A percentile compares a stretch with the other conserved stretches of the same genome.
These are phyloP conservation scores for Hemaris fuciformis DNA, from an alignment of 2,888 invertebrate species.

Conservation along the genomic window DNA sequence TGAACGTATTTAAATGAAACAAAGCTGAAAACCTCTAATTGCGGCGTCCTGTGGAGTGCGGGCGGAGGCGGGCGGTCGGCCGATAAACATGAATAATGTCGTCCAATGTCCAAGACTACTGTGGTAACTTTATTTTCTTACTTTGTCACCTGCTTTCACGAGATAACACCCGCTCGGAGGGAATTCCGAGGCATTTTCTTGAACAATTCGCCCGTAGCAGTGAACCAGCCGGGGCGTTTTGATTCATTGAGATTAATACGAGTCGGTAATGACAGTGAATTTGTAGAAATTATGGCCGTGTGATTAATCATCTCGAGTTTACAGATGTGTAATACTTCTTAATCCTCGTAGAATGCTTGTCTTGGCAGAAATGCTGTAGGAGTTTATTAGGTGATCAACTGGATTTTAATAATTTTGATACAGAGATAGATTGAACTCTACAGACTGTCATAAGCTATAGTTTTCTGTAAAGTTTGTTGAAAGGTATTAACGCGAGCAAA, in stretches of 20 bases:
- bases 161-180: conserved; percentile 51
- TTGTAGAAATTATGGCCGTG: conserved; percentile 28
- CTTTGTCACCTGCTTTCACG: conserved; percentile 63
- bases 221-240: conserved; percentile 33
- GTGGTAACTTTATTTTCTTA: conserved; percentile 43
- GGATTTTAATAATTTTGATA: too few species aligned
- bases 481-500: too few species aligned
- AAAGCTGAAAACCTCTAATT: conserved; percentile 68
- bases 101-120: conserved; percentile 64
- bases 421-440: too few species aligned
- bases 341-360: background rate
- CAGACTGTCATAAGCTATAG: too few species aligned
- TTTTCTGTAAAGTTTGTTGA: too few species aligned
- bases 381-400: too few species aligned
- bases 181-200: conserved; percentile 22
- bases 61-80: conserved; percentile 37
- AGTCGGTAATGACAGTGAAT: conserved; percentile 44
- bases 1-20: conserved; percentile 26
- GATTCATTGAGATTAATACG: conserved; percentile 55
- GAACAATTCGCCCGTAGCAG: conserved; percentile 27
- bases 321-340: background rate
- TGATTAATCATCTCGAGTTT: background rate
- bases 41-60: conserved; percentile 52
- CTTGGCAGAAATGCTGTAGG: background rate
- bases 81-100: conserved; percentile 80